These are phyloP conservation scores for Vulpes vulpes DNA, from an alignment of 2,113 vertebrate species.

Conservation along the genomic window DNA sequence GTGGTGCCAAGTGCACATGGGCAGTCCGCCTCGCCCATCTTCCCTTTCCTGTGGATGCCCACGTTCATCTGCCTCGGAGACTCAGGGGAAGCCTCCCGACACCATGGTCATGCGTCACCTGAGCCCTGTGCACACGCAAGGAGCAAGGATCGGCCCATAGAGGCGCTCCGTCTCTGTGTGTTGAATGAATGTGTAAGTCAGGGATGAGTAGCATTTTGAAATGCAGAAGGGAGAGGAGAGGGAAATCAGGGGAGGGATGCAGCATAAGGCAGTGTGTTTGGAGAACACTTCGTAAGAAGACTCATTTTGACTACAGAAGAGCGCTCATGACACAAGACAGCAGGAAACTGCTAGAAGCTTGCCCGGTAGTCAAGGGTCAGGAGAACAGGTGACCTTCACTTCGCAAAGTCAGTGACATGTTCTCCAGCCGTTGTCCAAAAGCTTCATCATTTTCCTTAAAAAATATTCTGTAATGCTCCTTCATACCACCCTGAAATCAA, in stretches of 20 bases:
- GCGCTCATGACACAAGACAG: neutral
- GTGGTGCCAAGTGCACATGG: rapidly evolving
- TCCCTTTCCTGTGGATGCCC: too few species aligned
- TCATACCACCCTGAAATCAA: neutral
- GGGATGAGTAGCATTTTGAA: neutral
- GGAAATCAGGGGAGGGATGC: neutral
- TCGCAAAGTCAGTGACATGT: neutral
- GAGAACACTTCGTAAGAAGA: neutral
- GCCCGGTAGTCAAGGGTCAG: neutral
- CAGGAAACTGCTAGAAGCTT: neutral
- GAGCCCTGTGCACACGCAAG: neutral
- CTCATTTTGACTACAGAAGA: neutral
- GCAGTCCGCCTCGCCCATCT: too few species aligned
- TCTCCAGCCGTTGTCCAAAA: neutral
- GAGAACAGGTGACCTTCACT: neutral
- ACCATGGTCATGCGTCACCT: neutral
- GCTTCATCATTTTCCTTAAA: neutral
- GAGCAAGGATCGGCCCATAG: neutral
- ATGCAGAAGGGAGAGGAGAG: neutral
- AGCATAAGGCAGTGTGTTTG: too few species aligned
- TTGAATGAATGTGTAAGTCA: neutral
- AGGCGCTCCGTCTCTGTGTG: neutral
- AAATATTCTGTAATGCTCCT: neutral
- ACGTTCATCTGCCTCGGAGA: neutral
- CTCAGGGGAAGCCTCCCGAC: neutral